These are phyloP conservation scores for Meleagris gallopavo DNA, from an alignment of 2,113 vertebrate genomes.

Conservation along the genomic window DNA sequence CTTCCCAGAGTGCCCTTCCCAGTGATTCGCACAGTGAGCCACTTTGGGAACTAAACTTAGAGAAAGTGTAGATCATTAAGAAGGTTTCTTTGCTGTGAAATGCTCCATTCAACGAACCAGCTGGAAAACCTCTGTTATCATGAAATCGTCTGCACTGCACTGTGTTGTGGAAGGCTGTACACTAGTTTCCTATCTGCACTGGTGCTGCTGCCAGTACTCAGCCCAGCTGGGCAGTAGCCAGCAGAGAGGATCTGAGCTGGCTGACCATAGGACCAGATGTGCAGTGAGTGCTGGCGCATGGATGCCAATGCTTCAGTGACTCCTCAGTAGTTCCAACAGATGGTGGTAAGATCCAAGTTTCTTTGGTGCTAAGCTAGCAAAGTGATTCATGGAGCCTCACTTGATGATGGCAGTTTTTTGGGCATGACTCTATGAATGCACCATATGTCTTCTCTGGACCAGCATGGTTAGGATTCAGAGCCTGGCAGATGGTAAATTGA, in stretches of 20 bases:
- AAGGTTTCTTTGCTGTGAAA: background rate
- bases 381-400: conserved; percentile 72
- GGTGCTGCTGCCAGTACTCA: conserved; percentile 53
- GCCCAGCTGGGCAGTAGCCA: conserved; percentile 65
- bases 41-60: background rate
- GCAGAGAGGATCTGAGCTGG: conserved; percentile 60
- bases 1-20: background rate
- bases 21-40: background rate
- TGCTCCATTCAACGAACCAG: background rate
- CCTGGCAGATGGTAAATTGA: conserved; percentile 70
- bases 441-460: conserved; percentile 74
- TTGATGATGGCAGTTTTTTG: conserved; percentile 72
- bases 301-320: conserved; percentile 66
- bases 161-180: background rate
- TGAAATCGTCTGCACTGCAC: background rate
- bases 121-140: background rate
- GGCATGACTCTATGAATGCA: conserved; percentile 68
- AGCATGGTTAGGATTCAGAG: conserved; percentile 55
- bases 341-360: conserved; percentile 72
- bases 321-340: conserved; percentile 65
- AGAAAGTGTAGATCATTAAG: background rate
- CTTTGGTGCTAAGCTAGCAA: conserved; percentile 72
- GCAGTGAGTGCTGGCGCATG: conserved; percentile 52
- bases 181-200: background rate
- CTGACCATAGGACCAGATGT: conserved; percentile 69